A percentile compares a stretch with the other conserved stretches of the same genome.
Evolutionary conservation across 2,113 vertebrate species (phyloP).

Genomic region (Enhydra lutris): DNA sequence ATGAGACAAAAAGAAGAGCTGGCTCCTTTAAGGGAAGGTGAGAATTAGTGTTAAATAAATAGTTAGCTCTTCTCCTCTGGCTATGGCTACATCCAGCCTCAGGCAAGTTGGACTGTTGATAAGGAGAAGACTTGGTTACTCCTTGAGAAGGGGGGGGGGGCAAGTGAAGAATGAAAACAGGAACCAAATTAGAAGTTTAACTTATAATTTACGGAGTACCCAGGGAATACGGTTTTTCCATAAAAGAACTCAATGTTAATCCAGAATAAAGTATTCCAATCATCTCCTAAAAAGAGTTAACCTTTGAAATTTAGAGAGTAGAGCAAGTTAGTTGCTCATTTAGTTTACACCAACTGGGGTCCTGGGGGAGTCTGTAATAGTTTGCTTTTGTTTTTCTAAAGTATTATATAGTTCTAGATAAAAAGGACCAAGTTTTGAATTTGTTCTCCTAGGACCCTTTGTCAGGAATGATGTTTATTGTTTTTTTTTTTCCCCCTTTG

Average conservation of each 20-base stretch:
- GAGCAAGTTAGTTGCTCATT: not conserved
- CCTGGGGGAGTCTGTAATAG: not conserved
- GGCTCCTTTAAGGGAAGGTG: not conserved
- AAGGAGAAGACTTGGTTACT: not conserved
- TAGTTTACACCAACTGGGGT: not conserved
- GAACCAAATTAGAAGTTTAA: not conserved
- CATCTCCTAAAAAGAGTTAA: not conserved
- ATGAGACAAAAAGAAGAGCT: not conserved
- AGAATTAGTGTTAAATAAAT: slow-evolving; percentile 41
- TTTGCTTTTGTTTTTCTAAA: not conserved
- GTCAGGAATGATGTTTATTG: not conserved
- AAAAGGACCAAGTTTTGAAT: not conserved
- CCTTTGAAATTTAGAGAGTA: not conserved
- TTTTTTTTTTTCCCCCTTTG: not conserved
- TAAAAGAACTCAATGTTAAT: not conserved
- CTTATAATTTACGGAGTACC: not conserved
- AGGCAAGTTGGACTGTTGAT: not conserved
- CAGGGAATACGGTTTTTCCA: not conserved
- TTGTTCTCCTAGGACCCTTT: not conserved
- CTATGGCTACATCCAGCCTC: not conserved
- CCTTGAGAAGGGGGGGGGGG: not conserved
- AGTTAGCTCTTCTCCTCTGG: not conserved
- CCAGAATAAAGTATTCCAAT: not conserved
- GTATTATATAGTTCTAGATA: not conserved
- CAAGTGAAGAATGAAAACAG: not conserved